Evolutionary conservation across 2,797 vertebrate species (phyloP), one percentile per base, ranked within the genome.

Genomic region (Melanotaenia nigrans): DNA sequence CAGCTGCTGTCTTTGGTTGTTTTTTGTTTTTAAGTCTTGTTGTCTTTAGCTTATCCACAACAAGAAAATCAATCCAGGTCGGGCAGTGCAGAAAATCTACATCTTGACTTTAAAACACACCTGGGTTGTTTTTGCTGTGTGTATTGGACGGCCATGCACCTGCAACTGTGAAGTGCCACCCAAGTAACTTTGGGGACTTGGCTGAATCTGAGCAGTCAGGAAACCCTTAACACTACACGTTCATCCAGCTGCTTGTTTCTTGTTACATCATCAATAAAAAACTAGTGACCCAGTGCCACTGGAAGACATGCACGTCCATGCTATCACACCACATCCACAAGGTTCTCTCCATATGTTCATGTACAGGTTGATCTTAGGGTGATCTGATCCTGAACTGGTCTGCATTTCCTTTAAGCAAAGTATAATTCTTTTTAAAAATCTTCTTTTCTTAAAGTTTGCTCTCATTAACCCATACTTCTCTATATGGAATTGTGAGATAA

Each of bases 201-300:
- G 42, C 32, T 60, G 16, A 60, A 51, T 35, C 22, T 68, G 22
- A 55, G 36, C 68, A 55, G 49, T 62, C 36, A 30, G 12, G 6
- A 30, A 7, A 12, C 36, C 14, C 5, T 33, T 51, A 22, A 45
- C 14, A 45, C 30, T 25, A 47, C 33, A 51, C 32, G 22, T 69
- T 61, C 20, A 35, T 61, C 51, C 30, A 25, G 47, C 30, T 35
- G 51, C 22, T 25, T 4, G 12, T 14, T 18, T 30, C 25, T 32
- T 60, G 55, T 33, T 18, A 59, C 54, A 47, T 49, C 33, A 60
- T 68, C 35, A 45, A 55, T 61, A 51, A 61, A 30, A 38, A 7
- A 30, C 20, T 22, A 7, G 24, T 24, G 32, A 51, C n/a, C 47
- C 12, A 13, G 22, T 30, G 32, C 40, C 58, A 53, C 36, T 33